Evolutionary conservation across 2,797 vertebrate genomes (phyloP).

Genomic region (Fringilla coelebs): DNA sequence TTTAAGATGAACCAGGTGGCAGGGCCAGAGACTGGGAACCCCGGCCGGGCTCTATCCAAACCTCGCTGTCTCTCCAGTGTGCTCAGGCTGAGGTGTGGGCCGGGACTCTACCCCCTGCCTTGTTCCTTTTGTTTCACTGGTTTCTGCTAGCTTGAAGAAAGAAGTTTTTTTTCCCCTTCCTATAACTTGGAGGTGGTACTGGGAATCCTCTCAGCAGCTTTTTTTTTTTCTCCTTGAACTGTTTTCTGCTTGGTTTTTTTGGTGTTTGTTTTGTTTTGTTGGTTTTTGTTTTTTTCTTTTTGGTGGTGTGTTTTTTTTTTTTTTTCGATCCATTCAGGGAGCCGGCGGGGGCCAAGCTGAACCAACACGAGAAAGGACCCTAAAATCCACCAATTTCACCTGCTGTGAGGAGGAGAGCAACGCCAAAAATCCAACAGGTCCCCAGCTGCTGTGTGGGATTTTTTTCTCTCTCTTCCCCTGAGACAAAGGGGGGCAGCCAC

Average conservation of each 20-base stretch:
- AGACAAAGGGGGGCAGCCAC: background rate
- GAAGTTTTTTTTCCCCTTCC: background rate
- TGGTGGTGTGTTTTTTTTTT: no score
- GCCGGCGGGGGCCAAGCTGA: background rate
- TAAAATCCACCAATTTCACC: background rate
- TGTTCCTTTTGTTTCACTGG: background rate
- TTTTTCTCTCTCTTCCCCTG: background rate
- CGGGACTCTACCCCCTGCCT: rapidly evolving
- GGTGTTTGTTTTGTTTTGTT: background rate
- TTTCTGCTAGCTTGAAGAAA: background rate
- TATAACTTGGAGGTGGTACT: rapidly evolving
- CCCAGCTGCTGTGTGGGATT: background rate
- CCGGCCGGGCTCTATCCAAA: rapidly evolving
- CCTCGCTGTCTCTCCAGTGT: rapidly evolving
- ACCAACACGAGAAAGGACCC: background rate
- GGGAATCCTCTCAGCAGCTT: background rate
- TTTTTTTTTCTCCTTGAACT: no score
- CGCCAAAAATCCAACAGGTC: background rate
- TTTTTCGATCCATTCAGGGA: rapidly evolving
- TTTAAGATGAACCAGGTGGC: background rate
- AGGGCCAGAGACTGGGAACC: background rate
- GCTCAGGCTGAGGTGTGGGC: rapidly evolving
- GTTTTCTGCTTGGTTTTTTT: background rate
- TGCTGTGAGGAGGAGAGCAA: background rate
- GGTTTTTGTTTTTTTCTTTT: no score